Evolutionary conservation across 2,113 vertebrate species (phyloP), one percentile per base, ranked within the genome.

Genomic region (Chelonoidis abingdonii): DNA sequence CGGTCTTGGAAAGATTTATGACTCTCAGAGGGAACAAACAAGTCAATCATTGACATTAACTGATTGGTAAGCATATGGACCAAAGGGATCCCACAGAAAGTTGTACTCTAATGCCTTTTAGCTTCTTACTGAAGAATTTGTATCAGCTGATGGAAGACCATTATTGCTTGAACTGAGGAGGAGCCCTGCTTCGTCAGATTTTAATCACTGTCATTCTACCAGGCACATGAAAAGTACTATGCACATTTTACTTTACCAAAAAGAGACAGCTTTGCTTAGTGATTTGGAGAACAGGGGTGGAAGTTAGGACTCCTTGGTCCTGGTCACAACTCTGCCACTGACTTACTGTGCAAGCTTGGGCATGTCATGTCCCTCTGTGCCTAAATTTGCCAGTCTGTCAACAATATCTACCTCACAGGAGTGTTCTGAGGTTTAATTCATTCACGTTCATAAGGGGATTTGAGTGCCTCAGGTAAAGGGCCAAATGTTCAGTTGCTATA

Each of bases 91-190:
- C 94, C 92, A 86, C 3, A 93, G 81, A 85, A 93, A 95, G 84
- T 92, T 94, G 92, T 94, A 95, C 93, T 90, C 56, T 69, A 75
- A 29, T 89, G 27, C 47, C 22, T 95, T 92, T 91, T 87, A 72
- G 88, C 89, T 75, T 62, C 82, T 96, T 87, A 92, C 5, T 69
- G 35, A n/a, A n/a, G 16, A 69, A 88, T 94, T 93, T 94, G 59
- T 93, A 49, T 96, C 87, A 79, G 88, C 96, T 91, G 96, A 91
- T 91, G 95, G 62, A 85, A 92, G 83, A 54, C 75, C 94, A 93
- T 96, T 96, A 93, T 88, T 87, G 59, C 57, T 94, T 90, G 90
- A 88, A 88, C 35, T 44, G 81, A 96, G 93, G 84, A 97, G 80
- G 89, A 92, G 84, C 65, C 96, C 96, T 27, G 47, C 88, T 90